These are phyloP conservation scores for Morinoia aosen DNA, from an alignment of 2,888 invertebrate genomes.

Conservation along the genomic window DNA sequence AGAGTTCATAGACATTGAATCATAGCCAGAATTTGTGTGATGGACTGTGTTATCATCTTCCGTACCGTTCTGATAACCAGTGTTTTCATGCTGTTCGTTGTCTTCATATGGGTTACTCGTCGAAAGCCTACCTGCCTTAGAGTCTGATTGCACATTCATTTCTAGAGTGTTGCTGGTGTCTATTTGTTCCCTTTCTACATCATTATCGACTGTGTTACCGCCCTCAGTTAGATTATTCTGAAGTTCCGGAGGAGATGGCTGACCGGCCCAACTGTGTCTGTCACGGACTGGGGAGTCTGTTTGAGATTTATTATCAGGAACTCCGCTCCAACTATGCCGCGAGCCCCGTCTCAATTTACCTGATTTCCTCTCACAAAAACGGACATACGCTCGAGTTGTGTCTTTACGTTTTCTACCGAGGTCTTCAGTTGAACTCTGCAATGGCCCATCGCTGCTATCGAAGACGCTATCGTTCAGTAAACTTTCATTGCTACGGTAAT, in stretches of 20 bases:
- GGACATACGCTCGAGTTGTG: not conserved
- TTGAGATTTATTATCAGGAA: not conserved
- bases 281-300: not conserved
- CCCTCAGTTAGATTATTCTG: not conserved
- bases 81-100: not conserved
- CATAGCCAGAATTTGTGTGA: not conserved
- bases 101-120: not conserved
- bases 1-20: not conserved
- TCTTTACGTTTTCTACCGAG: not conserved
- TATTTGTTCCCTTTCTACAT: not conserved
- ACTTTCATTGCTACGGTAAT: slow-evolving; percentile 24
- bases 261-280: slow-evolving; percentile 24
- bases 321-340: slow-evolving; percentile 44
- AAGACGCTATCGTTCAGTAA: slow-evolving; percentile 21
- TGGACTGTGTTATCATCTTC: not conserved
- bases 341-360: not conserved
- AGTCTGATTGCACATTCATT: not conserved
- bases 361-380: slow-evolving; percentile 29
- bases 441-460: slow-evolving; percentile 28
- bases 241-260: not conserved
- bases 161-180: not conserved
- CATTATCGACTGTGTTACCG: not conserved
- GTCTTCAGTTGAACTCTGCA: not conserved
- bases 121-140: not conserved
- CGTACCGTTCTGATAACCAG: not conserved